Evolutionary conservation across 2,888 invertebrate genomes (phyloP).

Genomic region (Spodoptera littoralis): DNA sequence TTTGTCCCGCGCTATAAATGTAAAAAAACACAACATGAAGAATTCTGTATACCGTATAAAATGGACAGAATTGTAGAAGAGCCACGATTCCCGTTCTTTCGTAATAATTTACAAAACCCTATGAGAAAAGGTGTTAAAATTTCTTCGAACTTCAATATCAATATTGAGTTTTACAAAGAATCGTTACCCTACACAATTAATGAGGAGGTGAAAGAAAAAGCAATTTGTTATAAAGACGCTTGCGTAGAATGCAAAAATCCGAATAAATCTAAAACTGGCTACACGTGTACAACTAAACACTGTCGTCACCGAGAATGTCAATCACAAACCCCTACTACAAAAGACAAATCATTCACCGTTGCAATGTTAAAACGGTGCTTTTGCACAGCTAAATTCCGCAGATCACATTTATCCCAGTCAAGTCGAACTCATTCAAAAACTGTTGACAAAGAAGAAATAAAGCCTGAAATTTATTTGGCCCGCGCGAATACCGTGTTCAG

Average conservation of each 20-base stretch:
- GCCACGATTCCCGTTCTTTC: constrained; percentile 45
- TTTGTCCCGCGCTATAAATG: constrained; percentile 26
- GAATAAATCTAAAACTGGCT: constrained; percentile 8
- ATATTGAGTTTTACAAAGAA: constrained; percentile 55
- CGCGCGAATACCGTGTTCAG: constrained; percentile 47
- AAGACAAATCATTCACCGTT: constrained; percentile 52
- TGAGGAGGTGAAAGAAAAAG: not conserved
- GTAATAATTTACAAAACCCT: constrained; percentile 3
- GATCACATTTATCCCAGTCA: constrained; percentile 12
- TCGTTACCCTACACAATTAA: constrained; percentile 13
- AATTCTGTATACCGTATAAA: constrained; percentile 16
- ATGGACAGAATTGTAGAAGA: constrained; percentile 48
- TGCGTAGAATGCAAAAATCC: constrained; percentile 11
- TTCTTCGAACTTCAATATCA: constrained; percentile 45
- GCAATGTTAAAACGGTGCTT: constrained; percentile 66
- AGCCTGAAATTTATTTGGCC: constrained; percentile 42
- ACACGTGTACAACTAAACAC: constrained; percentile 7
- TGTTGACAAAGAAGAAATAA: constrained; percentile 42
- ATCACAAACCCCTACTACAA: constrained; percentile 30
- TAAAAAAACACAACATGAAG: constrained; percentile 24
- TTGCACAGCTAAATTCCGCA: constrained; percentile 63
- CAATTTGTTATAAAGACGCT: constrained; percentile 2
- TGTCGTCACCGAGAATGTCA: constrained; percentile 15
- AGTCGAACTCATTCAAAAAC: constrained; percentile 8
- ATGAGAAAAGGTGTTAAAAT: constrained; percentile 50